Base-by-base conservation (phyloP, 2,797 vertebrate species). In the Lagodon rhomboides region DNA sequence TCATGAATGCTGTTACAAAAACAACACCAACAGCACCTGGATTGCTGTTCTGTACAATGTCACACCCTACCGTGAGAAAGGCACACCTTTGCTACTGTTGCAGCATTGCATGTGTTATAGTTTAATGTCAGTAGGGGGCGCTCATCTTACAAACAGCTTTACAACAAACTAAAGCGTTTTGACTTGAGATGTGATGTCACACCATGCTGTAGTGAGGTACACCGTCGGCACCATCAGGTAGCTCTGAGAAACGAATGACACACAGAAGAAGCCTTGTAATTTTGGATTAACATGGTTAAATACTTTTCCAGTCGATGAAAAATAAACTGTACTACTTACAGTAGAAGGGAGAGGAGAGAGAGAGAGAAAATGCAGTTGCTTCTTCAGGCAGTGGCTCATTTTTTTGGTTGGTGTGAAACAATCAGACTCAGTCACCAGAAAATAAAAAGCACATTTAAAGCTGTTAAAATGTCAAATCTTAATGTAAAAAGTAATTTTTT, bases 1-100 rank as follows among this genome's bases (percentile, higher is more conserved):
- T 74, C 73, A 34, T 68, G 18, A 61, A 46, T 7, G 5, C 16
- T 81, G 61, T 69, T 82, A 53, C 38, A 68, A 66, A 61, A 85
- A 73, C 22, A 85, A 61, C 56, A 70, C 22, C 6, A 63, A 51
- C 6, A 23, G 46, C 77, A 63, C 58, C 51, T 23, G 61, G 27
- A 75, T 75, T 56, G 49, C 43, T 63, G 27, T 1, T 68, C 18
- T 49, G 41, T 58, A 20, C 34, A 49, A 10, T 38, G 25, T 51
- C 63, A 25, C 22, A 68, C 65, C 46, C 58, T 30, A 47, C 59
- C 1, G 3, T 9, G 30, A 60, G 23, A 70, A 61, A 61, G 30
- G 20, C 4, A 0, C 30, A 75, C 43, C 13, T 78, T 55, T 34
- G 3, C 23, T 0, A 0, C 11, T 7, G 54, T 25, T 51, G 1